Evolutionary conservation across 2,888 invertebrate genomes (phyloP), one percentile per base, ranked within the genome.

Genomic region (Sericinus montela): DNA sequence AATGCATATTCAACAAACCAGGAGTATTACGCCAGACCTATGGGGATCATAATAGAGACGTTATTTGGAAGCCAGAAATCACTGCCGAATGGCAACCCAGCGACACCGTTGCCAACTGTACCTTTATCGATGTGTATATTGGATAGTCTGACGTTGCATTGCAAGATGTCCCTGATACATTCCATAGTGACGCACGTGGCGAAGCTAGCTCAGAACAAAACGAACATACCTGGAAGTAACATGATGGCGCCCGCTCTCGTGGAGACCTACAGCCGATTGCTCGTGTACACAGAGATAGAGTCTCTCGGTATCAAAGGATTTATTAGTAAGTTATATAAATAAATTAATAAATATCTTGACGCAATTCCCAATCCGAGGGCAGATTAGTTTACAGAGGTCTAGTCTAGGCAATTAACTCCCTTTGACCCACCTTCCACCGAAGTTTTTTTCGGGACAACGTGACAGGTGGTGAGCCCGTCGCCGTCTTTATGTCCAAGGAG

Each of bases 231-330:
- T 0, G 87, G 88, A 0, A 85, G 80, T 38, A 84, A 75, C 48
- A 89, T 86, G 78, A 90, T 96, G 69, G 94, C 97, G 0, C 98
- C 98, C 0, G 98, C 98, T 0, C 83, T 98, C 0, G 95, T 98
- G 0, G 98, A 98, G 83, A 98, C 98, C 0, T 98, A 98, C 84
- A 96, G 97, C 51, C 91, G 98, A 43, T 85, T 98, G 11, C 82
- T 98, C 44, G 97, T 98, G 0, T 98, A 98, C 69, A 97, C 97
- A 7, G 98, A 98, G 89, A 98, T 98, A 46, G 98, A 98, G 78
- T 97, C 97, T 11, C 90, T 98, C 42, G 98, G 98, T 25, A 98
- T 98, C 54, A 98, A 98, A 85, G 97, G 97, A 45, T 98, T 98
- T 75, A 95, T 98, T 60, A 95, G 97, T 94, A 80, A 91, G 92